Conservation (phyloP, 2,797 vertebrate genomes). For the Parauchenoglanis ngamensis region DNA sequence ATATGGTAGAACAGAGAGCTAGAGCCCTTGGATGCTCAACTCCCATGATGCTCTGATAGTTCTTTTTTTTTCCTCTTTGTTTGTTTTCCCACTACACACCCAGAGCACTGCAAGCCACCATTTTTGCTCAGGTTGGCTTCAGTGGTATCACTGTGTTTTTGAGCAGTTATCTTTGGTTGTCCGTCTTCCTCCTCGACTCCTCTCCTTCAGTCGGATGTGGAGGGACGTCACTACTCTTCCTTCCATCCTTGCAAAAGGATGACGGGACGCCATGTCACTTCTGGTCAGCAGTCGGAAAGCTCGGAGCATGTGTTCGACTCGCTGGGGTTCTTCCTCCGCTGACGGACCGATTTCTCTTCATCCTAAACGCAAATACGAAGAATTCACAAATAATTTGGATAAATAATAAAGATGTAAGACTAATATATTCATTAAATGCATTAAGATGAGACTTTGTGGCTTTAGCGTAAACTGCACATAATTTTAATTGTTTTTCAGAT, state of each 20-base stretch:
- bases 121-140: conserved; percentile 4
- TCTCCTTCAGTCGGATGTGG: neutral
- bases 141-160: conserved; percentile 7
- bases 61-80: neutral
- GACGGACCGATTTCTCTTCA: conserved; percentile 76
- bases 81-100: neutral
- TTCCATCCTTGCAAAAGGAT: conserved; percentile 31
- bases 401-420: neutral
- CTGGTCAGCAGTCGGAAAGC: conserved; percentile 76
- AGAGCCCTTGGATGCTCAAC: neutral
- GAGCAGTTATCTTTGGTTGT: conserved; percentile 32
- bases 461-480: neutral
- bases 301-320: conserved; percentile 75
- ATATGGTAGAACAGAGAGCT: neutral
- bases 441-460: neutral
- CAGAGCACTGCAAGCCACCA: neutral
- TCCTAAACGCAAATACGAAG: conserved; percentile 64
- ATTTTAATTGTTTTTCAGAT: neutral
- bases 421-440: neutral
- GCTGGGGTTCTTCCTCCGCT: conserved; percentile 69
- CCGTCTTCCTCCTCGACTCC: neutral
- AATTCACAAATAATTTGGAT: neutral
- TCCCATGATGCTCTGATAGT: conserved; percentile 3
- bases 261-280: conserved; percentile 23
- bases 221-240: conserved; percentile 15